Conservation (phyloP, 2,888 invertebrate genomes). For the Chalcis sispes region DNA sequence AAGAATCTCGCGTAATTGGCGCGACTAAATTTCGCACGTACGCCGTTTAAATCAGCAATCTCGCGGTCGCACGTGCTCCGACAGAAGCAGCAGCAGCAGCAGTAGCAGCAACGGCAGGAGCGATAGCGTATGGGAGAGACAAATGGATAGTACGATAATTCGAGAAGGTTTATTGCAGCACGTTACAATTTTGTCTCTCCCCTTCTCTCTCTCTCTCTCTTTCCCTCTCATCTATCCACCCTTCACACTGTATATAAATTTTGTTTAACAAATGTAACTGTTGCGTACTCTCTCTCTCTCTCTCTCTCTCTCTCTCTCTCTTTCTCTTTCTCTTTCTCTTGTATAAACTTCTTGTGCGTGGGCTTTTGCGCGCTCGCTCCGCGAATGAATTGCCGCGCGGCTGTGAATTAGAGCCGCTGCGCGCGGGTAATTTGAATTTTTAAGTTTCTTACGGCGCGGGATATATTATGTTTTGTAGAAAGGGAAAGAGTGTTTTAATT, state of each 20-base stretch:
- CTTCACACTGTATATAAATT: slow-evolving; percentile 31
- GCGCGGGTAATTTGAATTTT: slow-evolving; percentile 41
- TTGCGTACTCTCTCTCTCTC: not conserved
- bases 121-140: not conserved
- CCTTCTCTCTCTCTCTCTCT: not conserved
- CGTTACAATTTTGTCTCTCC: slow-evolving; percentile 40
- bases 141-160: slow-evolving; percentile 47
- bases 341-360: no score
- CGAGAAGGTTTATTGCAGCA: slow-evolving; percentile 43
- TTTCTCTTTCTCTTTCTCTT: no score
- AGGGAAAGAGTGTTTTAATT: not conserved
- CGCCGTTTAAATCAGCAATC: slow-evolving; percentile 23
- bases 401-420: slow-evolving; percentile 6
- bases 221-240: not conserved
- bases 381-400: not conserved
- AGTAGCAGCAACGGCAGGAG: not conserved
- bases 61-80: not conserved
- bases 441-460: not conserved
- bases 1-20: slow-evolving; percentile 5
- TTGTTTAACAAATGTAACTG: slow-evolving; percentile 54
- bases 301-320: no score
- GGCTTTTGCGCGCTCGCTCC: not conserved
- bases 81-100: not conserved
- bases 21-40: slow-evolving; percentile 20
- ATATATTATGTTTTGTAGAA: no score